Conservation (phyloP, 2,113 vertebrate genomes). For the Callorhinus ursinus region DNA sequence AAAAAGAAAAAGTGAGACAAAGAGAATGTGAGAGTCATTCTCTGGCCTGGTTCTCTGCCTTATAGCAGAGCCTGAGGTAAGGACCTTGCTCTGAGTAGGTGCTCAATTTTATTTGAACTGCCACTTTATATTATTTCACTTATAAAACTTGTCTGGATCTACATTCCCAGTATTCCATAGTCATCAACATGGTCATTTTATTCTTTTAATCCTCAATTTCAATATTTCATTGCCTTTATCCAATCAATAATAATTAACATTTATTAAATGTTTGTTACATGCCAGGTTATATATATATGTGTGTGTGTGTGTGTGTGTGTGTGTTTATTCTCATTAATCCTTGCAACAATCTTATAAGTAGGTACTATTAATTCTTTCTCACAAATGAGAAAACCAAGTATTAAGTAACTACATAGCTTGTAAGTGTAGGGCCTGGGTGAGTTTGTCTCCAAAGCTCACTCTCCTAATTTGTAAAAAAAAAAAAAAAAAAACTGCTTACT, state of each 20-base stretch:
- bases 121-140: background rate
- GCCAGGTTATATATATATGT: background rate
- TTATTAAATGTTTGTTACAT: conserved; percentile 3
- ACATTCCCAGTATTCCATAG: background rate
- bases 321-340: background rate
- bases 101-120: conserved; percentile 32
- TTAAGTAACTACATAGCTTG: background rate
- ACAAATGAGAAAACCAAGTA: conserved; percentile 26
- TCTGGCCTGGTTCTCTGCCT: background rate
- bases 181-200: background rate
- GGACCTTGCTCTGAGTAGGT: background rate
- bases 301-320: background rate
- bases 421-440: background rate
- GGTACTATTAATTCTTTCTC: background rate
- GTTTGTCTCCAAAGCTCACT: background rate
- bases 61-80: background rate
- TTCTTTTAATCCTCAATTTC: background rate
- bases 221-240: background rate
- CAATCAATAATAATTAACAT: background rate
- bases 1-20: background rate
- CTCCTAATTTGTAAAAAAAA: background rate
- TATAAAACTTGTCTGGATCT: background rate
- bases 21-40: background rate
- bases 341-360: background rate
- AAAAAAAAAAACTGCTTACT: background rate